A percentile compares a stretch with the other conserved stretches of the same genome.
These are phyloP conservation scores for Mellilla xanthometata DNA, from an alignment of 2,888 invertebrate genomes.

Conservation along the genomic window DNA sequence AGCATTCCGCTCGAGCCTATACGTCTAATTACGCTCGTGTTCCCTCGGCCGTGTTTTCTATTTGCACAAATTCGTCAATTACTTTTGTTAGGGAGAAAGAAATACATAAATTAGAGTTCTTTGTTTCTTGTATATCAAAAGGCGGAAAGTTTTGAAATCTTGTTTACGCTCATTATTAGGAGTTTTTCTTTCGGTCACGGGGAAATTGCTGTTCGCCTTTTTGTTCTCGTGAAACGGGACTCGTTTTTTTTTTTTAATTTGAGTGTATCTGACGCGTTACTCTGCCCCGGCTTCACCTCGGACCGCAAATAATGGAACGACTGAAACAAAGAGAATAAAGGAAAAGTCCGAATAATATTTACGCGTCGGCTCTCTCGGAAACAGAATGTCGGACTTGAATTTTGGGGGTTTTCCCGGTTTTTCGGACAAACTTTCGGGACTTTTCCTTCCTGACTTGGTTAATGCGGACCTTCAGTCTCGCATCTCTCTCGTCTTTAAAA, in stretches of 20 bases:
- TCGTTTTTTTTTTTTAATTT: slow-evolving; percentile 38
- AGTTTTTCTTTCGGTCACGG: slow-evolving; percentile 41
- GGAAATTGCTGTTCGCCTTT: slow-evolving; percentile 41
- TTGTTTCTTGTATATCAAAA: slow-evolving; percentile 65
- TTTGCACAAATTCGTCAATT: slow-evolving; percentile 69
- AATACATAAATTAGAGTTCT: slow-evolving; percentile 63
- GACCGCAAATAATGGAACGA: slow-evolving; percentile 66
- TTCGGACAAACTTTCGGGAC: slow-evolving; percentile 62
- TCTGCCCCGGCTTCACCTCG: slow-evolving; percentile 36
- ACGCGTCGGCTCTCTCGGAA: slow-evolving; percentile 62
- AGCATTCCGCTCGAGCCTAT: slow-evolving; percentile 25
- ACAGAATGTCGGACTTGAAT: slow-evolving; percentile 65
- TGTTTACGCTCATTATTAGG: slow-evolving; percentile 58
- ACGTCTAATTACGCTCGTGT: slow-evolving; percentile 62
- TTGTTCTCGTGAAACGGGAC: slow-evolving; percentile 34
- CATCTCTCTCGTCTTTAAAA: slow-evolving; percentile 64
- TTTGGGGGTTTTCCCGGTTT: slow-evolving; percentile 67
- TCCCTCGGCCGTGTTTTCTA: slow-evolving; percentile 52
- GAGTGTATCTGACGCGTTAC: slow-evolving; percentile 28
- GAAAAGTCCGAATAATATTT: slow-evolving; percentile 74
- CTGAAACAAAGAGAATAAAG: slow-evolving; percentile 74
- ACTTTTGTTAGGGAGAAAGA: slow-evolving; percentile 45
- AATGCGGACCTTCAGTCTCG: slow-evolving; percentile 63
- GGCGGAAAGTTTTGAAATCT: slow-evolving; percentile 62
- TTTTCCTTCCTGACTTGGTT: slow-evolving; percentile 73